phyloP scores from a whole-genome alignment of 1,140 invertebrate genomes.

The Eulimnadia texana region DNA sequence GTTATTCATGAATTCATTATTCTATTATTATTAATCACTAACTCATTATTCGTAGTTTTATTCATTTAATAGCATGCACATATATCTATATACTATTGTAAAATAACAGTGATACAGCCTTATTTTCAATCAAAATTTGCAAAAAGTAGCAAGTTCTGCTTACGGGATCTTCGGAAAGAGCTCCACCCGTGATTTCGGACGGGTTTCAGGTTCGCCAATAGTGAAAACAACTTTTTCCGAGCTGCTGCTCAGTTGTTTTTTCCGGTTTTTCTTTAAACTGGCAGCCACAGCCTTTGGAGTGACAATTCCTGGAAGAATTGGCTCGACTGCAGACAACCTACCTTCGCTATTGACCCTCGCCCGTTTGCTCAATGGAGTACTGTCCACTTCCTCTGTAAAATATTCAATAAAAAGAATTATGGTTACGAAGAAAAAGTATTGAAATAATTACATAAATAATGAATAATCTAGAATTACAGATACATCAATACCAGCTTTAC shows the following conservation, averaged over 20 bases:
- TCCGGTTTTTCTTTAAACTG: background rate
- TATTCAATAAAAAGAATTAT: background rate
- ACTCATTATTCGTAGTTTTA: too few species aligned
- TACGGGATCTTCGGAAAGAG: background rate
- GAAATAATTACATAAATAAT: too few species aligned
- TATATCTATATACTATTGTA: too few species aligned
- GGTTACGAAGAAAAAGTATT: too few species aligned
- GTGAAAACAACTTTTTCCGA: background rate
- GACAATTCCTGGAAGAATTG: background rate
- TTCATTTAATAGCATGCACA: too few species aligned
- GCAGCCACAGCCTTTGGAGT: background rate
- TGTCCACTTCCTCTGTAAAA: background rate
- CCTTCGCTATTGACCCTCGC: background rate
- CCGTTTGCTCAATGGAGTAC: background rate
- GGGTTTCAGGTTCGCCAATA: background rate
- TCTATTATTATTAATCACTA: too few species aligned
- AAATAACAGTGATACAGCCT: too few species aligned
- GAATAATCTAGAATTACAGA: too few species aligned
- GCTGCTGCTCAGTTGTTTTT: background rate
- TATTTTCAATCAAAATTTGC: too few species aligned
- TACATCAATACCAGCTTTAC: too few species aligned
- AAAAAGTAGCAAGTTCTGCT: too few species aligned
- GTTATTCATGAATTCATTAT: too few species aligned
- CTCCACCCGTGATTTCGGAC: background rate
- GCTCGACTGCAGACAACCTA: background rate